Evolutionary conservation across 2,888 invertebrate species (phyloP), one percentile per base, ranked within the genome.

Genomic region (Barypeithes pellucidus): DNA sequence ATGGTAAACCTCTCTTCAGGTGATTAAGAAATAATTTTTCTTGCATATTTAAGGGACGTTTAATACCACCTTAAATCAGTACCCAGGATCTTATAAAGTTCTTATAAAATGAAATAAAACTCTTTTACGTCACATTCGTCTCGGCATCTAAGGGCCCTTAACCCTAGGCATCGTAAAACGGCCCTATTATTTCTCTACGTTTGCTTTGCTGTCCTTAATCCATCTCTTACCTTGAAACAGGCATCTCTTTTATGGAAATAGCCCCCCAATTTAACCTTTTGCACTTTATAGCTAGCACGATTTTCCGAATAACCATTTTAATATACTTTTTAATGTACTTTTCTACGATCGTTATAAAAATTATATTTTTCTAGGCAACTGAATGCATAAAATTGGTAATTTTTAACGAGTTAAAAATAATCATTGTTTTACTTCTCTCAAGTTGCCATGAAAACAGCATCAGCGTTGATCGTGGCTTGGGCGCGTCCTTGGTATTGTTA

Each of bases 131-230:
- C 8, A 39, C 11, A 39, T n/a, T 3, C n/a, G 39, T 39, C 61
- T 22, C 50, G 9, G 22, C 54, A 22, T 20, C 22, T 52, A 43
- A 16, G 29, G 39, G 24, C 59, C 52, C 47, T 72, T 72, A 60
- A 39, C 60, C 41, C 47, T 20, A 20, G 18, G 43, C 41, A 18
- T 59, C 66, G 33, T 65, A 71, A 71, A 71, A 36, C 45, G 7
- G 18, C 59, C 71, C 50, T 45, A 47, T 71, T 66, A 71, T 71
- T 71, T 71, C 65, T 59, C 59, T 71, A 43, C 65, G 66, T 71
- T 71, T 71, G 41, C 65, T 47, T 33, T 20, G 47, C 47, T 57
- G 47, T 47, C 47, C 43, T 43, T 8, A 45, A 59, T 29, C 60
- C 70, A 69, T 62, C 71, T 66, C 12, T 43, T 43, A 39, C 62